phyloP scores from a whole-genome alignment of 2,797 vertebrate genomes.

The Scolopax rusticola region DNA sequence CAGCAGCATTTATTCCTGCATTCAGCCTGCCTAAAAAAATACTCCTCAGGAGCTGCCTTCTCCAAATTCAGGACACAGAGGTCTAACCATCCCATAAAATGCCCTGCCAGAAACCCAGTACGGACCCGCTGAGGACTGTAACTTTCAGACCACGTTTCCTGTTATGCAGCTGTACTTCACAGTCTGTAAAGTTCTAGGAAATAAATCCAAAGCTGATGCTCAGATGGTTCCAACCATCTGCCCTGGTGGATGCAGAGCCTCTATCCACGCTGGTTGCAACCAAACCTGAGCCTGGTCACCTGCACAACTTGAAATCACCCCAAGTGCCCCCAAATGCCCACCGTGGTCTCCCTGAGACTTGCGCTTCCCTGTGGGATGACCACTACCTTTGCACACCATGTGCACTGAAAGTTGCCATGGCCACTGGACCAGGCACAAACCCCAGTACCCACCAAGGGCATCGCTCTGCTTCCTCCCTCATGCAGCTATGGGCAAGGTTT shows the following conservation, averaged over 20 bases:
- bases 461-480: background rate
- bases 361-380: background rate
- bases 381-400: accelerated
- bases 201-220: background rate
- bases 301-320: background rate
- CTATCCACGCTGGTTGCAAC: background rate
- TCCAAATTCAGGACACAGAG: background rate
- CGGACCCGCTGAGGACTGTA: background rate
- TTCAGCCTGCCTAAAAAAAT: background rate
- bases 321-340: background rate
- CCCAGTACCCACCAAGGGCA: background rate
- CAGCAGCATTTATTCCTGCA: background rate
- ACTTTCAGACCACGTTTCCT: background rate
- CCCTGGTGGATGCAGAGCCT: background rate
- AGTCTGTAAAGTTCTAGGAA: background rate
- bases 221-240: background rate
- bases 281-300: background rate
- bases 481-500: background rate
- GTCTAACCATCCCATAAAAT: background rate
- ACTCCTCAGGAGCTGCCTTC: background rate
- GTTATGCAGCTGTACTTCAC: background rate
- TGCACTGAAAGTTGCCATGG: accelerated
- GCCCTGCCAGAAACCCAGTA: background rate
- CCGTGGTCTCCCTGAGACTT: accelerated
- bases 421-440: background rate